A percentile compares a stretch with the other conserved stretches of the same genome.
Conservation (phyloP, 2,113 vertebrate genomes). For the Butorides virescens region DNA sequence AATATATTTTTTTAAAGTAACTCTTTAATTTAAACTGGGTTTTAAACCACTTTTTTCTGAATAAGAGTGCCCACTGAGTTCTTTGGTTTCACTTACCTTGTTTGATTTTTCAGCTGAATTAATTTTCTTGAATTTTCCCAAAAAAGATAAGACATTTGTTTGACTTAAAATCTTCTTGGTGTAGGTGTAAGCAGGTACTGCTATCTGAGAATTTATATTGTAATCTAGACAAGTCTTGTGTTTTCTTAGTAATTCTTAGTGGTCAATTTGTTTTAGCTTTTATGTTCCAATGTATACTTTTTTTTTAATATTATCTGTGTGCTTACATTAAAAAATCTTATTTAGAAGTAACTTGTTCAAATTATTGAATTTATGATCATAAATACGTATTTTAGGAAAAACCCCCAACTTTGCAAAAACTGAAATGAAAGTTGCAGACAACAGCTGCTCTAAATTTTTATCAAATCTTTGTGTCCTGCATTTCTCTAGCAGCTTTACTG, state of each 20-base stretch:
- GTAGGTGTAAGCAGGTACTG: not conserved
- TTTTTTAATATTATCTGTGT: not conserved
- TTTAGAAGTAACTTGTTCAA: not conserved
- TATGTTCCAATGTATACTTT: not conserved
- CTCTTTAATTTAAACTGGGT: not conserved
- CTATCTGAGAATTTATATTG: not conserved
- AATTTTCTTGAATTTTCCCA: not conserved
- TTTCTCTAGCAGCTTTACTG: not conserved
- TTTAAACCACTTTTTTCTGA: not conserved
- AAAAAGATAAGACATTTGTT: not conserved
- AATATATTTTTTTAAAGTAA: not conserved
- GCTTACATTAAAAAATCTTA: not conserved
- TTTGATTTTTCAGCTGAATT: not conserved
- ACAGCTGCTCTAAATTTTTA: not conserved
- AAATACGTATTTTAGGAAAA: not conserved
- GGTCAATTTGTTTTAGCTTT: not conserved
- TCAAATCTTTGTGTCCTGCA: not conserved
- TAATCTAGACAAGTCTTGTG: not conserved
- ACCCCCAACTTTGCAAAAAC: not conserved
- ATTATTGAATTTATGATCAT: not conserved
- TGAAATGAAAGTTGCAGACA: not conserved
- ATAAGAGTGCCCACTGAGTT: not conserved
- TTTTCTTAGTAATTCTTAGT: not conserved
- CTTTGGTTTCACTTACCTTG: not conserved
- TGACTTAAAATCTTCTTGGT: not conserved